Base-by-base conservation (phyloP, 2,797 vertebrate species). In the Parauchenoglanis punctatus region DNA sequence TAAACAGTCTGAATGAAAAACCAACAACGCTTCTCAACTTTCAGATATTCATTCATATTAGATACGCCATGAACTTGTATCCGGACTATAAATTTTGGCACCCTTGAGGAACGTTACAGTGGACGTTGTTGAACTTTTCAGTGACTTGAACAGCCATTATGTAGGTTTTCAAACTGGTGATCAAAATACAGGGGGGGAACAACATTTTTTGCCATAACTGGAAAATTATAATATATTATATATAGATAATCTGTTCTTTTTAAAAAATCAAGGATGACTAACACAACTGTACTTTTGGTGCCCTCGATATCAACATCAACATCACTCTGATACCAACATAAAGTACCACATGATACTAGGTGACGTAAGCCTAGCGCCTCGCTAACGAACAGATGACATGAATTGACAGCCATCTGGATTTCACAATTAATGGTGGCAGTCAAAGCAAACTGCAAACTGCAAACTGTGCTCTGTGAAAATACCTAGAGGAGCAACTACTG, bases 1-100 rank as follows among this genome's bases (percentile, higher is more conserved):
- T 54, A 80, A 59, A 59, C 28, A 59, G 52, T 58, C 54, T 12
- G 25, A 58, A 59, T 80, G 20, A 80, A 80, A 81, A 81, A 44
- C 56, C 7, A 81, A 44, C 78, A 81, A n/a, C 15, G 4, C 40
- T 25, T 44, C 31, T 81, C 35, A 44, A 20, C 78, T 44, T 81
- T 44, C 40, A 44, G 58, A 15, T 17, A 10, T 31, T 61, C 31
- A 23, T 31, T 56, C 4, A 58, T 35, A 78, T 31, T 78, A 31
- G 15, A 20, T n/a, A 46, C 46, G 7, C 4, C 7, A 44, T 15
- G 31, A 78, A 58, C 3, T 20, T 58, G 35, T 61, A 44, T 63
- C 23, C 17, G 20, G 35, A 23, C 18, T 25, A 12, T 23, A 35
- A 23, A 59, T 40, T 25, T 80, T 12, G 4, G 56, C 28, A 23